Conservation (phyloP, 2,797 vertebrate genomes). For the Aplochiton taeniatus region DNA sequence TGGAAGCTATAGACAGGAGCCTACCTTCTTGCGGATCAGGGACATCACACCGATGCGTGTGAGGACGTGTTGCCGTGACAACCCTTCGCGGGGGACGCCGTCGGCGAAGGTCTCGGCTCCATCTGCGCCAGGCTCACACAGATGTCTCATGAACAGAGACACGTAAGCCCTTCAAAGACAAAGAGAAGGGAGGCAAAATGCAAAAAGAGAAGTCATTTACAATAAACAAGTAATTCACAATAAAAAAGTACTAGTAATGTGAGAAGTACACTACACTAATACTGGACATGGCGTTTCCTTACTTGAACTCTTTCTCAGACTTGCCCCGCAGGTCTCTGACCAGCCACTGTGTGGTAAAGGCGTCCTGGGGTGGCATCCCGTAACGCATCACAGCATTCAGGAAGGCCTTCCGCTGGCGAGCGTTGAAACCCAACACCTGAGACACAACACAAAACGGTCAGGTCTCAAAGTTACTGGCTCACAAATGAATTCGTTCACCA, state of each 20-base stretch:
- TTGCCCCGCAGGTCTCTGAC: conserved; percentile 96
- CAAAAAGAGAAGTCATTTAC: neutral
- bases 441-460: neutral
- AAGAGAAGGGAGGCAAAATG: neutral
- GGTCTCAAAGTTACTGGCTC: neutral
- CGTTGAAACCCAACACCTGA: conserved; percentile 96
- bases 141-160: conserved; percentile 95
- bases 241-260: neutral
- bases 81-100: conserved; percentile 94
- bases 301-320: conserved; percentile 99
- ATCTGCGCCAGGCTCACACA: conserved; percentile 95
- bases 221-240: neutral
- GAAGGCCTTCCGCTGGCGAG: conserved; percentile 97
- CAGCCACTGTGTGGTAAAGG: conserved; percentile 98
- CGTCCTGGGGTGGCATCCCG: conserved; percentile 97
- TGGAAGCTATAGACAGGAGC: too few relatives aligned
- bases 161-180: conserved; percentile 86
- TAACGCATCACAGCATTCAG: conserved; percentile 99
- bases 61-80: conserved; percentile 95
- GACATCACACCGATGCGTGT: conserved; percentile 98
- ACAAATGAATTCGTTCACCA: neutral
- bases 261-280: too few relatives aligned
- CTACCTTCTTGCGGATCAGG: conserved; percentile 95
- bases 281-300: conserved; percentile 29
- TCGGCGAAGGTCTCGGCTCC: conserved; percentile 97